Conservation (phyloP, 2,888 invertebrate genomes). For the Gymnoscelis rufifasciata region DNA sequence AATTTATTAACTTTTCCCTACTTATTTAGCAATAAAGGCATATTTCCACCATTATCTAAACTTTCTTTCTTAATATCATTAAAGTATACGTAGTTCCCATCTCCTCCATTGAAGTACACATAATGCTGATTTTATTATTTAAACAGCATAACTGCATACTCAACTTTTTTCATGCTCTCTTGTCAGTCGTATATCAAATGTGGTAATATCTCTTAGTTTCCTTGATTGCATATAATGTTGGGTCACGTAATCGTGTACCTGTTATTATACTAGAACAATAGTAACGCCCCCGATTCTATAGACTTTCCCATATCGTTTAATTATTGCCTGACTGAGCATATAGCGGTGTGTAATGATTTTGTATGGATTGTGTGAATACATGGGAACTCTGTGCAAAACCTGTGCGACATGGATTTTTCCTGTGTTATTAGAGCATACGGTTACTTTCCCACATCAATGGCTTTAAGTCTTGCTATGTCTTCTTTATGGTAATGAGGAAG, state of each 20-base stretch:
- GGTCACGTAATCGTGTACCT: constrained; percentile 3
- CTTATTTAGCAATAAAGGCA: not conserved
- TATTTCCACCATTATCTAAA: not conserved
- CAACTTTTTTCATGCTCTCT: no score
- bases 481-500: not conserved
- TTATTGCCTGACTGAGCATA: constrained; percentile 34
- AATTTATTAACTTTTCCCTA: no score
- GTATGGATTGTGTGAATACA: constrained; percentile 16
- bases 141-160: no score
- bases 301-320: constrained; percentile 45
- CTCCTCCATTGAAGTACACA: not conserved
- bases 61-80: not conserved
- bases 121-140: no score
- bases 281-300: constrained; percentile 42
- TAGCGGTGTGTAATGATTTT: constrained; percentile 32
- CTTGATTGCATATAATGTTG: not conserved
- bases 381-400: constrained; percentile 23
- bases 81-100: not conserved
- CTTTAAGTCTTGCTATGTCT: not conserved
- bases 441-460: constrained; percentile 13
- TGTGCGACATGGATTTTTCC: constrained; percentile 27
- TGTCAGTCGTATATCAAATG: not conserved
- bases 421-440: constrained; percentile 20
- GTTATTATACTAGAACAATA: constrained; percentile 26
- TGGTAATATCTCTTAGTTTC: not conserved